These are phyloP conservation scores for Drosophila fuyamai DNA, from an alignment of 1,140 invertebrate genomes.

Conservation along the genomic window DNA sequence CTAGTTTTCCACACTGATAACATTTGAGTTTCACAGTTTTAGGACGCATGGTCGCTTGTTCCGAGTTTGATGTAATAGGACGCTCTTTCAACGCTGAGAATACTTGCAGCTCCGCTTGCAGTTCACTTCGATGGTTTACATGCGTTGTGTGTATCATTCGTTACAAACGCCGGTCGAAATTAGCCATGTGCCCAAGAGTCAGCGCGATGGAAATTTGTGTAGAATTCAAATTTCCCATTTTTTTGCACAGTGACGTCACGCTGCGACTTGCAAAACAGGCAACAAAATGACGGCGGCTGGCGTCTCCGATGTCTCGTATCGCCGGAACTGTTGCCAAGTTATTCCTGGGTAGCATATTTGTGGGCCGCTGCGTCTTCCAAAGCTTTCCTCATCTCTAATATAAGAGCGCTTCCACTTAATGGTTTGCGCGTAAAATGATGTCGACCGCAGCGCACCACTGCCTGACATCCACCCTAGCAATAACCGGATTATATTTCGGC, in stretches of 20 bases:
- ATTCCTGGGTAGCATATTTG: background rate
- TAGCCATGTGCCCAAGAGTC: constrained; percentile 1
- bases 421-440: background rate
- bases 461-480: too few species aligned
- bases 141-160: constrained; percentile 21
- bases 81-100: too few species aligned
- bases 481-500: background rate
- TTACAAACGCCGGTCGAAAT: constrained; percentile 1
- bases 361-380: background rate
- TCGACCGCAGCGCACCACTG: background rate
- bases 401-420: background rate
- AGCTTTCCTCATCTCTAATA: background rate
- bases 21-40: constrained; percentile 2
- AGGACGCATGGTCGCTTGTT: constrained; percentile 7
- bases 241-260: constrained; percentile 1
- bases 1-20: background rate
- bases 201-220: background rate
- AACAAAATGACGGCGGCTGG: background rate
- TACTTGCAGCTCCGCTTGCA: background rate
- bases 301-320: background rate
- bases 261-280: background rate
- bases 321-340: background rate
- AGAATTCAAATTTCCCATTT: background rate
- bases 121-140: background rate
- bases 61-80: background rate